Percentiles rank a stretch among this genome's conserved stretches.
Evolutionary conservation across 2,113 vertebrate species (phyloP).

Genomic region (Tyrannus savana): DNA sequence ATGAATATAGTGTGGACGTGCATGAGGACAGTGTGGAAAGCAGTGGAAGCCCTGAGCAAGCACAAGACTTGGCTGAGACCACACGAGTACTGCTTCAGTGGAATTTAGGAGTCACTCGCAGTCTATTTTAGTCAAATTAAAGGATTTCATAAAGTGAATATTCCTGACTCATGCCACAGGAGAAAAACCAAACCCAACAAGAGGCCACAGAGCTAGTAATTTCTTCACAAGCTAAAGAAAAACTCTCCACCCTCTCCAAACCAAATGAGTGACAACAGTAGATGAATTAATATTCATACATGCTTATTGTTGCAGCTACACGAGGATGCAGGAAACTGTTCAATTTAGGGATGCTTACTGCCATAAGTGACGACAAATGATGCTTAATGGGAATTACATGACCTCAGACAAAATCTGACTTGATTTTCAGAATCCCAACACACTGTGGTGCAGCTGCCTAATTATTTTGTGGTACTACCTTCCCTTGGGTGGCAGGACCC

Average conservation of each 20-base stretch:
- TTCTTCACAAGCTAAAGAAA: background rate
- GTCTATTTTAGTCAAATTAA: slow-evolving; percentile 39
- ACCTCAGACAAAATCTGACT: background rate
- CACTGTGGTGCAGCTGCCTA: accelerated
- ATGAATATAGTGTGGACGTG: background rate
- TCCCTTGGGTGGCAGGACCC: background rate
- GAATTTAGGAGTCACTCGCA: slow-evolving; percentile 37
- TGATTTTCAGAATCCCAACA: background rate
- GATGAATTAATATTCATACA: background rate
- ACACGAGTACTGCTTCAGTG: background rate
- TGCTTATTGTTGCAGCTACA: background rate
- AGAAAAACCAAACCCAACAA: background rate
- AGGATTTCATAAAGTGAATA: slow-evolving; percentile 46
- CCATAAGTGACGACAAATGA: background rate
- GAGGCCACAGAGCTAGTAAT: background rate
- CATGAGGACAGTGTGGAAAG: background rate
- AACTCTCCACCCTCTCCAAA: background rate
- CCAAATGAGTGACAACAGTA: background rate
- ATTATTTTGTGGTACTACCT: background rate
- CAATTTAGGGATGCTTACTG: background rate
- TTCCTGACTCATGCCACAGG: slow-evolving; percentile 2
- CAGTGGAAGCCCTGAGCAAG: slow-evolving; percentile 30
- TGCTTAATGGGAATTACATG: background rate
- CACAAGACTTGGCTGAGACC: background rate
- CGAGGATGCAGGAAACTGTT: background rate